Base-by-base conservation (phyloP, 2,888 invertebrate genomes). In the Oscheius sp. region DNA sequence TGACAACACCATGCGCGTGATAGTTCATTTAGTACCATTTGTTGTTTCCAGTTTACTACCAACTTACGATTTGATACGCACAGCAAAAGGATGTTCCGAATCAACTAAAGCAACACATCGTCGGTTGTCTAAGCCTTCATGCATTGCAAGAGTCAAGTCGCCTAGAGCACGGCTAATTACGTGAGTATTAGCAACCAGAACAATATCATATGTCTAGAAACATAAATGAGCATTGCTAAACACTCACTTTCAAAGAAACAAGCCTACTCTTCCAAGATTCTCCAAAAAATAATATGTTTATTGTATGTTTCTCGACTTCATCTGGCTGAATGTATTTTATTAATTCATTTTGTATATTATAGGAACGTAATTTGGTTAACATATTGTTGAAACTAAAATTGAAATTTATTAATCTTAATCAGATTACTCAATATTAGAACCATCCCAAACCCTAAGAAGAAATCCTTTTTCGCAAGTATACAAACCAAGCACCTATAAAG, bases 101-200 rank as follows among this genome's bases (percentile, higher is more conserved):
- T n/a, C n/a, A 20, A 54, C 32, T 4, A 32, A 9, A 17, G 24
- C n/a, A 8, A 33, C 28, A 54, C 28, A 54, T 1, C 54, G 54
- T 4, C 32, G 28, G 36, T 54, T 24, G 33, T 12, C 2, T 12
- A n/a, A 12, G n/a, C 33, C 33, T 24, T 54, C 33, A 36, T 54
- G 54, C 54, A 54, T 54, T 4, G 54, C 33, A 1, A 54, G 33
- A 17, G 12, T 24, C 33, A 12, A 9, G 1, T 54, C 54, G 2
- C 54, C 54, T 17, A 54, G 54, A 12, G 54, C n/a, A 2, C 54
- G 8, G 14, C 20, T 12, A 32, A 8, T 9, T 20, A 54, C 20
- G 20, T 54, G 54, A 17, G 36, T 32, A 36, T 54, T 54, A 6
- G 54, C 32, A 1, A 54, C n/a, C n/a, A 54, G 20, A 20, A 54